Evolutionary conservation across 2,888 invertebrate genomes (phyloP).

Genomic region (Gerris lacustris): DNA sequence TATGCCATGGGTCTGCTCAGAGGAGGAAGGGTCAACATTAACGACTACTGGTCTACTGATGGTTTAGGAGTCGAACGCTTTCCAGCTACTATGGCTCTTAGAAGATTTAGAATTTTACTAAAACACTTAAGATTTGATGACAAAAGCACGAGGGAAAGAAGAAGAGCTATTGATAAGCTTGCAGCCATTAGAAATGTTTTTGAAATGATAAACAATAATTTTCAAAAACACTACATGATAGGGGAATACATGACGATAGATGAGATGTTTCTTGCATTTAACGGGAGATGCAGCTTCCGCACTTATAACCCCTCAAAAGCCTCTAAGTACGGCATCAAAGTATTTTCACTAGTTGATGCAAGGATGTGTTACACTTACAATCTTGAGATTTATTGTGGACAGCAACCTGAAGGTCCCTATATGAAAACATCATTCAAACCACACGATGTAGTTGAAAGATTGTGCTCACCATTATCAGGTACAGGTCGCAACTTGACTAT

Average conservation of each 20-base stretch:
- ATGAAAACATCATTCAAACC: slow-evolving; percentile 18
- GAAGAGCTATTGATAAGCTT: slow-evolving; percentile 24
- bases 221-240: slow-evolving; percentile 26
- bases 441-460: slow-evolving; percentile 21
- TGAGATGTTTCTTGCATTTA: slow-evolving; percentile 30
- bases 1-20: slow-evolving; percentile 16
- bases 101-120: too few relatives aligned
- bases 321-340: slow-evolving; percentile 31
- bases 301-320: slow-evolving; percentile 32
- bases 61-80: too few relatives aligned
- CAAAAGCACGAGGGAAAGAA: too few relatives aligned
- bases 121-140: too few relatives aligned
- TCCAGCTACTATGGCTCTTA: too few relatives aligned
- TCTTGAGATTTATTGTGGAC: slow-evolving; percentile 25
- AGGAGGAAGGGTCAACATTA: not conserved
- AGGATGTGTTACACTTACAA: slow-evolving; percentile 21
- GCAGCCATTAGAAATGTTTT: slow-evolving; percentile 31
- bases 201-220: slow-evolving; percentile 31
- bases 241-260: slow-evolving; percentile 29
- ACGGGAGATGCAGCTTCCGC: slow-evolving; percentile 30
- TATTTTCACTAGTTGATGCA: slow-evolving; percentile 29
- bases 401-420: slow-evolving; percentile 24
- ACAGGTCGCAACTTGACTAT: slow-evolving; percentile 31
- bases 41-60: too few relatives aligned
- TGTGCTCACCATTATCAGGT: slow-evolving; percentile 21